These are phyloP conservation scores for Tetraodon nigroviridis DNA, from an alignment of 2,113 vertebrate genomes.

Conservation along the genomic window DNA sequence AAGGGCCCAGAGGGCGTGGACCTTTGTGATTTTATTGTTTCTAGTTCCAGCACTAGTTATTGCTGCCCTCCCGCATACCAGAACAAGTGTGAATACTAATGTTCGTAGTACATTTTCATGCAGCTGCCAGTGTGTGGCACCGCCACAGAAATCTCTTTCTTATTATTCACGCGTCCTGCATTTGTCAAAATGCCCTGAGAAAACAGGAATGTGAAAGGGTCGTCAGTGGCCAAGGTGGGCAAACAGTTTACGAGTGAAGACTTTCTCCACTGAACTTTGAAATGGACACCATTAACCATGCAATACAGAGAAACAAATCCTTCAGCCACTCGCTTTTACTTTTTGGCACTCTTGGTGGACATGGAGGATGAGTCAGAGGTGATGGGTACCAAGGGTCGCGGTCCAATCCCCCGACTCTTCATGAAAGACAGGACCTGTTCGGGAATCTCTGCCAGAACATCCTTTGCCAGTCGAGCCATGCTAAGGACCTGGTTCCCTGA, in stretches of 20 bases:
- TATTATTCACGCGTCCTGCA: not conserved
- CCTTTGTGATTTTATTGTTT: conserved; percentile 3
- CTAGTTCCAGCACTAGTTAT: conserved; percentile 10
- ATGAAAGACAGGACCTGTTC: conserved; percentile 93
- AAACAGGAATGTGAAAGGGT: conserved; percentile 17
- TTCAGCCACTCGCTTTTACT: too few species aligned
- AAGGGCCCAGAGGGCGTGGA: not conserved
- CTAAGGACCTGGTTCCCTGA: conserved; percentile 90
- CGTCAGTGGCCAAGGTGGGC: not conserved
- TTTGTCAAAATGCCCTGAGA: conserved; percentile 43
- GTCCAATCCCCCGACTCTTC: conserved; percentile 85
- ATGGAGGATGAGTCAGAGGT: conserved; percentile 32
- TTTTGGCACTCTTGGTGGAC: conserved; percentile 16
- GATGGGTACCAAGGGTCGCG: conserved; percentile 65
- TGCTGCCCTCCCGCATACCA: too few species aligned
- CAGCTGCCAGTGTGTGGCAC: not conserved
- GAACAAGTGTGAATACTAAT: conserved; percentile 1
- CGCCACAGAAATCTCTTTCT: not conserved
- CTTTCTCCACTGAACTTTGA: not conserved
- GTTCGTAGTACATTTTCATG: conserved; percentile 12
- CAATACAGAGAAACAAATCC: conserved; percentile 12
- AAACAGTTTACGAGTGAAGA: not conserved
- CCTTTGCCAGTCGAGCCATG: conserved; percentile 91
- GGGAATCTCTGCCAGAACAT: conserved; percentile 88
- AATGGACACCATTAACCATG: conserved; percentile 5